Conservation (phyloP, 2,888 invertebrate species). For the Nipponacmea schrenckii region DNA sequence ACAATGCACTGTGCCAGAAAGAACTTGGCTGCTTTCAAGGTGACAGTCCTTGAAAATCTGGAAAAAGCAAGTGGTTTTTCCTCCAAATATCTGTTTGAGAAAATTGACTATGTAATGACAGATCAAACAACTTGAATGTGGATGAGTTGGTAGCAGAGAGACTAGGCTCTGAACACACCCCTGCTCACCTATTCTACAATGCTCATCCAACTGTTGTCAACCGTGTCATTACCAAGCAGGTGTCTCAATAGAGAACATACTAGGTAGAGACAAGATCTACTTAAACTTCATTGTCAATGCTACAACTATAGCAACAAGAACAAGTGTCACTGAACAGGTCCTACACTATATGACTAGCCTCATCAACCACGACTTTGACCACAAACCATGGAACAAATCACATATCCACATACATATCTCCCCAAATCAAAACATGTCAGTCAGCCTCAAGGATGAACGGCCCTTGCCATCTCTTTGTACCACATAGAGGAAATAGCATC, state of each 20-base stretch:
- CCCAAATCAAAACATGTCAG: slow-evolving; percentile 16
- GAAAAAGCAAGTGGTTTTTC: not conserved
- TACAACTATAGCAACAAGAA: not conserved
- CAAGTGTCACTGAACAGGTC: not conserved
- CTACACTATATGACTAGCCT: not conserved
- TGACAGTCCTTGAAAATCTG: not conserved
- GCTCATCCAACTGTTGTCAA: not conserved
- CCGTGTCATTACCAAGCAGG: not conserved
- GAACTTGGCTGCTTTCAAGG: not conserved
- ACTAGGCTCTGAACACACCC: not conserved
- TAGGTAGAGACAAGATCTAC: not conserved
- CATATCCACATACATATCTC: slow-evolving; percentile 4
- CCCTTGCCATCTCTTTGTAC: too few species aligned
- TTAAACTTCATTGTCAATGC: not conserved
- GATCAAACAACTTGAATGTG: not conserved
- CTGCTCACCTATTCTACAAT: not conserved
- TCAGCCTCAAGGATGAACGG: slow-evolving; percentile 19
- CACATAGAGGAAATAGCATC: too few species aligned
- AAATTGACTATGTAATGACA: not conserved
- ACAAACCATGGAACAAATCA: not conserved
- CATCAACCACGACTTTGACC: not conserved
- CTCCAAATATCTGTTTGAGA: not conserved
- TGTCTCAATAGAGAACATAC: not conserved
- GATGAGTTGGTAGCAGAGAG: not conserved
- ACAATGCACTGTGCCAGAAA: too few species aligned